Evolutionary conservation across 2,113 vertebrate species (phyloP).

Genomic region (Sus scrofa): DNA sequence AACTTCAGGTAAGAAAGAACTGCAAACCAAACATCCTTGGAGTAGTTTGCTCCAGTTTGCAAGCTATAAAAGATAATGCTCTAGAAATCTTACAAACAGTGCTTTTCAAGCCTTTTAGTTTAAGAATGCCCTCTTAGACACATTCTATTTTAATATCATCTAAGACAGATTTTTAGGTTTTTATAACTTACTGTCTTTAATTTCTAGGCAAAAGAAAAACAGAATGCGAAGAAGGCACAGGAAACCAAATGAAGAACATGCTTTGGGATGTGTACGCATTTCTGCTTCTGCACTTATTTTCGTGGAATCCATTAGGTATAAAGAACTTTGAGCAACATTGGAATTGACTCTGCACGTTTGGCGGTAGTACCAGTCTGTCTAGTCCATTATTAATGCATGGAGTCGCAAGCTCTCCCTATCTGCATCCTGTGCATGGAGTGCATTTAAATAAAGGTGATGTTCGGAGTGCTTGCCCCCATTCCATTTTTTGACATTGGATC

Average conservation of each 20-base stretch:
- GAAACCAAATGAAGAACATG: slow-evolving; percentile 94
- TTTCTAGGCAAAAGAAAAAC: slow-evolving; percentile 97
- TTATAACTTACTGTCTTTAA: slow-evolving; percentile 67
- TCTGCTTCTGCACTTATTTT: slow-evolving; percentile 84
- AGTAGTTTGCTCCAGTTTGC: not conserved
- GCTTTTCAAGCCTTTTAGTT: not conserved
- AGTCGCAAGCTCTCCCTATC: slow-evolving; percentile 72
- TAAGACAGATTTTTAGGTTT: slow-evolving; percentile 43
- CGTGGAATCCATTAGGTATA: slow-evolving; percentile 82
- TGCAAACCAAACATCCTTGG: not conserved
- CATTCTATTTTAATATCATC: not conserved
- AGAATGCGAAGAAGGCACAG: slow-evolving; percentile 97
- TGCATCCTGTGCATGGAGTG: slow-evolving; percentile 88
- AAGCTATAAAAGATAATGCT: not conserved
- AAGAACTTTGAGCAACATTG: slow-evolving; percentile 82
- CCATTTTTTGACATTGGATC: slow-evolving; percentile 78
- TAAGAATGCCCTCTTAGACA: not conserved
- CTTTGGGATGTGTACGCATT: slow-evolving; percentile 61
- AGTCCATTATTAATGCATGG: slow-evolving; percentile 86
- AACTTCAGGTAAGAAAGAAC: slow-evolving; percentile 50
- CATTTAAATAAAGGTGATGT: slow-evolving; percentile 80
- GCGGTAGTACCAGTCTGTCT: slow-evolving; percentile 84
- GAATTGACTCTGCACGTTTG: slow-evolving; percentile 85
- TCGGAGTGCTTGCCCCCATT: slow-evolving; percentile 80
- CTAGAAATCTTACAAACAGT: not conserved